Conservation (phyloP, 2,797 vertebrate genomes). For the Parambassis ranga region DNA sequence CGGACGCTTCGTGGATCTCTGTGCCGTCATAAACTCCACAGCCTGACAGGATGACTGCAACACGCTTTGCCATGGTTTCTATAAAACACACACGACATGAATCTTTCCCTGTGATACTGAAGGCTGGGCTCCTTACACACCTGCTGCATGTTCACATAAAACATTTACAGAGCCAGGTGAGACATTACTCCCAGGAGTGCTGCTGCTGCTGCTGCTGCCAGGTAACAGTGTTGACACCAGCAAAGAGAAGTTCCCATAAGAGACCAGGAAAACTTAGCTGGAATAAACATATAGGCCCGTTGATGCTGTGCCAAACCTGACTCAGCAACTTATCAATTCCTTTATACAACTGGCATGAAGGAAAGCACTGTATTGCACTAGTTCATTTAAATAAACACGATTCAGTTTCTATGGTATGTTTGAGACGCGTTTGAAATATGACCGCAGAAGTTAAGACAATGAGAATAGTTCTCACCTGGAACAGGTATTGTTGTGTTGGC, state of each 20-base stretch:
- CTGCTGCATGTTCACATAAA: constrained; percentile 14
- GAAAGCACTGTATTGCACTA: no score
- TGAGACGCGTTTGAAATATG: no score
- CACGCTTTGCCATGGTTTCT: constrained; percentile 82
- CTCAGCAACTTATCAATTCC: no score
- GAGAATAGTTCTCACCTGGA: constrained; percentile 29
- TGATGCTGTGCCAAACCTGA: neutral
- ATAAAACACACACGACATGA: constrained; percentile 22
- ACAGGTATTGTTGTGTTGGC: neutral
- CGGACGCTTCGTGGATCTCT: constrained; percentile 88
- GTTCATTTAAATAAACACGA: neutral
- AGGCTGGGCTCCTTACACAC: neutral
- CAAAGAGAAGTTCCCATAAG: neutral
- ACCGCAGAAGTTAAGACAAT: neutral
- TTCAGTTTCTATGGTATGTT: neutral
- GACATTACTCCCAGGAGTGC: neutral
- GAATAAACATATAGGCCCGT: neutral
- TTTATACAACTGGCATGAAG: no score
- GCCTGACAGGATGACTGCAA: constrained; percentile 87
- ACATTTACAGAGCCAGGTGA: constrained; percentile 20
- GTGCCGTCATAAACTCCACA: constrained; percentile 89
- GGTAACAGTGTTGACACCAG: constrained; percentile 2
- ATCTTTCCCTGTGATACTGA: neutral
- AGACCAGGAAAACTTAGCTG: neutral
- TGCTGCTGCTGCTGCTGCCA: constrained; percentile 1